phyloP scores from a whole-genome alignment of 2,888 invertebrate genomes.

The Cephus rjabovi region DNA sequence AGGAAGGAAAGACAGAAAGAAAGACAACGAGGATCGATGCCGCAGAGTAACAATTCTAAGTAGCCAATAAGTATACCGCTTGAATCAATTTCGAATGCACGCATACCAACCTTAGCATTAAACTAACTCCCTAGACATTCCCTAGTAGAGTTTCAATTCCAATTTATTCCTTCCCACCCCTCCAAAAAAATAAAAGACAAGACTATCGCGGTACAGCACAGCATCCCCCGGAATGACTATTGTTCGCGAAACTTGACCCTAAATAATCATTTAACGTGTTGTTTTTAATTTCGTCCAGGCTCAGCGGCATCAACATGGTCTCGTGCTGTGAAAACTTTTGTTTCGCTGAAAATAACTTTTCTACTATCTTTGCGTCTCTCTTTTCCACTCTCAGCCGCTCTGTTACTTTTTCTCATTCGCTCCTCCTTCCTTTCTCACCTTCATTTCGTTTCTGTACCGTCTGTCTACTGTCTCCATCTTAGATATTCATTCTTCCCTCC shows the following conservation, averaged over 20 bases:
- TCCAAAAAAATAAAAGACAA: not conserved
- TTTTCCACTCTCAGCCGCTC: not conserved
- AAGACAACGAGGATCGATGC: slow-evolving; percentile 20
- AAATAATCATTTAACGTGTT: slow-evolving; percentile 18
- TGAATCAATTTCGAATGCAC: slow-evolving; percentile 1
- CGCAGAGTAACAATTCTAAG: not conserved
- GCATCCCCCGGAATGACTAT: not conserved
- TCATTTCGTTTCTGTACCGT: not conserved
- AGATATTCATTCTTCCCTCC: slow-evolving; percentile 14
- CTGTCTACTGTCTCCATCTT: slow-evolving; percentile 1
- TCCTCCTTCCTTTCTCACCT: not conserved
- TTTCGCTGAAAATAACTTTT: slow-evolving; percentile 7
- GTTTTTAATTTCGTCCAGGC: slow-evolving; percentile 18
- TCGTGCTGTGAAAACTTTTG: not conserved
- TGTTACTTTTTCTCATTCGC: slow-evolving; percentile 8
- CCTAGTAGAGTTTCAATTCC: not conserved
- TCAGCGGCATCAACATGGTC: not conserved
- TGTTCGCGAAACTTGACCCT: not conserved
- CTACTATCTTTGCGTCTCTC: slow-evolving; percentile 1
- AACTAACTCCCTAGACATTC: not conserved
- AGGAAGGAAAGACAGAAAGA: not conserved
- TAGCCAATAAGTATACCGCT: slow-evolving; percentile 10
- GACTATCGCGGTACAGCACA: not conserved
- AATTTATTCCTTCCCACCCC: not conserved
- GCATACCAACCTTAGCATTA: not conserved